phyloP scores from a whole-genome alignment of 2,113 vertebrate genomes.

The Ciconia stormi region DNA sequence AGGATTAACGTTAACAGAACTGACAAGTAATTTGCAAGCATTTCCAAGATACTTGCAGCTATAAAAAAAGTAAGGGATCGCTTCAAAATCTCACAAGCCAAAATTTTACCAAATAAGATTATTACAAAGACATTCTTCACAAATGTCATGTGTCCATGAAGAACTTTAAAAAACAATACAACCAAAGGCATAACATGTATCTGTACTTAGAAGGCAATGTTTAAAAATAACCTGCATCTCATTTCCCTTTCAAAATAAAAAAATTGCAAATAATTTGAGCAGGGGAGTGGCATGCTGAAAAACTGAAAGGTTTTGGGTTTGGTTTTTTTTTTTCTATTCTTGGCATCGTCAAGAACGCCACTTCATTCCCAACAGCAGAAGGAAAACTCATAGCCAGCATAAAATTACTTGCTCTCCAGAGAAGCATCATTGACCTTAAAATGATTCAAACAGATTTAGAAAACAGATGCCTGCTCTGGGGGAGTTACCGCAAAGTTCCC shows the following conservation, averaged over 20 bases:
- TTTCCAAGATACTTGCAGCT: not conserved
- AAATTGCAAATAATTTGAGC: not conserved
- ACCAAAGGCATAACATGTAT: not conserved
- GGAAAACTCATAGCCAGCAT: not conserved
- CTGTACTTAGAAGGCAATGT: not conserved
- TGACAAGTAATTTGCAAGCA: not conserved
- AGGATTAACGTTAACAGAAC: not conserved
- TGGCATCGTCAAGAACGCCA: not conserved
- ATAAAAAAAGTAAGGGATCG: not conserved
- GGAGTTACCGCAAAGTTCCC: not conserved
- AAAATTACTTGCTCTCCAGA: not conserved
- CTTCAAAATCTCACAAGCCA: not conserved
- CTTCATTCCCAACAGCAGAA: not conserved
- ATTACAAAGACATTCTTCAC: not conserved
- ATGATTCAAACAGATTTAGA: not conserved
- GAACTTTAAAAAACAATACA: not conserved
- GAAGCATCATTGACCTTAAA: not conserved
- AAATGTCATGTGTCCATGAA: not conserved
- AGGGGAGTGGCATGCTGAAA: not conserved
- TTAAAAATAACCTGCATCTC: constrained; percentile 10
- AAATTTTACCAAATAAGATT: not conserved
- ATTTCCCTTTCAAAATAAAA: not conserved
- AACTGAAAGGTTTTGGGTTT: not conserved
- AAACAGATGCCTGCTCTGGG: not conserved
- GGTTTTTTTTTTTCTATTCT: not conserved